phyloP scores from a whole-genome alignment of 2,113 vertebrate genomes.

The Dromaius novaehollandiae region DNA sequence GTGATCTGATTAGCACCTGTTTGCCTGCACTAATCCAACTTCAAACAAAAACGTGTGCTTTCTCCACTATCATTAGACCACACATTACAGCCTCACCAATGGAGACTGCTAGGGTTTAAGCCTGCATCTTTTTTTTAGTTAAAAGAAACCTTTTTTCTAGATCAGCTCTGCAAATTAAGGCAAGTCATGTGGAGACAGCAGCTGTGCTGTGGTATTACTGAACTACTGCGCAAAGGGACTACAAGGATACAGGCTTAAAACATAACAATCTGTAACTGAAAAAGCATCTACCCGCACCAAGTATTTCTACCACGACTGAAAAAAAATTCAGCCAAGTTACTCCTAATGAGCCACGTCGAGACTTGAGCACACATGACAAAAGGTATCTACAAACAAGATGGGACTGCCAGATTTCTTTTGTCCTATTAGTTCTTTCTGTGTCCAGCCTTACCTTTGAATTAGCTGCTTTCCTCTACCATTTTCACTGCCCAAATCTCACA shows the following conservation, averaged over 20 bases:
- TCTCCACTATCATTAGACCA: constrained; percentile 18
- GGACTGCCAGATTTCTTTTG: background rate
- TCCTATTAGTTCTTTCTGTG: background rate
- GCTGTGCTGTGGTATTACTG: background rate
- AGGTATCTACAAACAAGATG: background rate
- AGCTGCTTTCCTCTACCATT: background rate
- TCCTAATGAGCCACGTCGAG: background rate
- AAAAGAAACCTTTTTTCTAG: background rate
- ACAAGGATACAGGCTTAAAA: background rate
- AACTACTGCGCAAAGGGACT: background rate
- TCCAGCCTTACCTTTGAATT: background rate
- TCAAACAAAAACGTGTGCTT: constrained; percentile 40
- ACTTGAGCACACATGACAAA: background rate
- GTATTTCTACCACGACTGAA: background rate
- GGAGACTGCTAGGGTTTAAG: constrained; percentile 1
- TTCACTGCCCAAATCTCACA: background rate
- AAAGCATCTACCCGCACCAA: background rate
- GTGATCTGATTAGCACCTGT: constrained; percentile 67
- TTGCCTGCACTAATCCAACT: constrained; percentile 55
- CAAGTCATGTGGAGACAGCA: background rate
- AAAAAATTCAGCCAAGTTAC: background rate
- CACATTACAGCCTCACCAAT: background rate
- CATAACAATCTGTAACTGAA: background rate
- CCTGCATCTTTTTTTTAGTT: background rate
- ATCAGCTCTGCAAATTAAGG: constrained; percentile 34